phyloP scores from a whole-genome alignment of 1,140 invertebrate species.

The Drosophila ogumai region DNA sequence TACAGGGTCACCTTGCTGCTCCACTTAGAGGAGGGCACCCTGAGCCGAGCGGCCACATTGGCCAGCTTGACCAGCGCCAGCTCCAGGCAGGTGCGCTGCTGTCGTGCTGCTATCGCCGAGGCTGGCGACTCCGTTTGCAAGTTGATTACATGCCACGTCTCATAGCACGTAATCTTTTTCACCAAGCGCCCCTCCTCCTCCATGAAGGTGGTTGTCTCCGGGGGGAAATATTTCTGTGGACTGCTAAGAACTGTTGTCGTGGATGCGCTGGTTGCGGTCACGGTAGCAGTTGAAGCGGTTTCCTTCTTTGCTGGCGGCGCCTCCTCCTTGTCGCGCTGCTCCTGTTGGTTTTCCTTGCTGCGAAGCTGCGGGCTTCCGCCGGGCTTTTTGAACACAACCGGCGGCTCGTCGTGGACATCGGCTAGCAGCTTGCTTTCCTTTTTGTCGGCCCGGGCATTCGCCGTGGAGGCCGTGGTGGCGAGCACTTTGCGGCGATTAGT shows the following conservation, averaged over 20 bases:
- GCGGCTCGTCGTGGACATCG: conserved; percentile 47
- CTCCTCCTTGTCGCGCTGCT: conserved; percentile 21
- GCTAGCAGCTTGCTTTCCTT: conserved; percentile 56
- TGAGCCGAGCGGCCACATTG: conserved; percentile 64
- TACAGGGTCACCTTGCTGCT: conserved; percentile 80
- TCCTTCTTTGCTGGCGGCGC: background rate
- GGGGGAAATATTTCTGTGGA: conserved; percentile 60
- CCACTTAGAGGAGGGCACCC: conserved; percentile 69
- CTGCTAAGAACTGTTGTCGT: conserved; percentile 9
- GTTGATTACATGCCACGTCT: conserved; percentile 84
- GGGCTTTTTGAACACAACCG: conserved; percentile 62
- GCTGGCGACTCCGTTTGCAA: conserved; percentile 36
- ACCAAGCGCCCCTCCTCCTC: conserved; percentile 81
- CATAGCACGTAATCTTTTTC: conserved; percentile 84
- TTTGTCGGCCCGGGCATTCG: conserved; percentile 43
- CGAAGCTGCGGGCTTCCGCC: conserved; percentile 25
- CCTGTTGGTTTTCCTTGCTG: conserved; percentile 37
- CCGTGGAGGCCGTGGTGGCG: conserved; percentile 47
- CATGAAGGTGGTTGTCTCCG: conserved; percentile 74
- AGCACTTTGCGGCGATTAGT: conserved; percentile 29
- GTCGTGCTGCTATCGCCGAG: conserved; percentile 30
- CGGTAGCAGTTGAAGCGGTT: background rate
- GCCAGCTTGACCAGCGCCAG: conserved; percentile 75
- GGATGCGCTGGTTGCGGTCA: conserved; percentile 7
- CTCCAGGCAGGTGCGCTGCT: conserved; percentile 72